These are phyloP conservation scores for Stenoptilia bipunctidactyla DNA, from an alignment of 2,888 invertebrate species.

Conservation along the genomic window DNA sequence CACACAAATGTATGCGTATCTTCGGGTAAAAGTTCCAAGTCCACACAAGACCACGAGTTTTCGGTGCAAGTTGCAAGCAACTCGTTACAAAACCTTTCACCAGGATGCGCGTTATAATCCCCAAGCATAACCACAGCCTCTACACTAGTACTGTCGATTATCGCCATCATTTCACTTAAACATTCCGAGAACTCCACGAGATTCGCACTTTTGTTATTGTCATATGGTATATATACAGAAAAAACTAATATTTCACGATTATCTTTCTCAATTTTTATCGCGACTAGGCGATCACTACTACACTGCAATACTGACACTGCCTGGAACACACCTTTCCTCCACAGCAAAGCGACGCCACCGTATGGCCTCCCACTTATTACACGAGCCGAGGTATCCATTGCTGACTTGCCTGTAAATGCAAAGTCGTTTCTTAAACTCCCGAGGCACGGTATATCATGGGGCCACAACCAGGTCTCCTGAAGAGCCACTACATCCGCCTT, in stretches of 20 bases:
- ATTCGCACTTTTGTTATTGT: neutral
- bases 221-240: constrained; percentile 2
- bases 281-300: neutral
- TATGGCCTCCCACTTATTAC: too few species aligned
- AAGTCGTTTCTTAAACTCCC: neutral
- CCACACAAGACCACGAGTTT: constrained; percentile 2
- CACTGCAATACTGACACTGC: constrained; percentile 1
- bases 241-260: neutral
- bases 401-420: neutral
- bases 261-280: neutral
- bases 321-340: neutral
- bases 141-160: neutral
- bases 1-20: constrained; percentile 3
- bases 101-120: constrained; percentile 2
- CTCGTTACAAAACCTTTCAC: neutral
- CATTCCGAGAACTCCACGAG: neutral
- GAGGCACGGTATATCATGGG: constrained; percentile 2
- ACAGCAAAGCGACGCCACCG: too few species aligned
- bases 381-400: neutral
- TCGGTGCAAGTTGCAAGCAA: neutral
- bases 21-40: neutral
- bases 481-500: neutral
- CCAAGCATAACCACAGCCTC: neutral
- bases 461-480: constrained; percentile 1
- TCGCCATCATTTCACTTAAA: neutral